phyloP scores from a whole-genome alignment of 1,140 invertebrate genomes.

The Aphis craccivora region DNA sequence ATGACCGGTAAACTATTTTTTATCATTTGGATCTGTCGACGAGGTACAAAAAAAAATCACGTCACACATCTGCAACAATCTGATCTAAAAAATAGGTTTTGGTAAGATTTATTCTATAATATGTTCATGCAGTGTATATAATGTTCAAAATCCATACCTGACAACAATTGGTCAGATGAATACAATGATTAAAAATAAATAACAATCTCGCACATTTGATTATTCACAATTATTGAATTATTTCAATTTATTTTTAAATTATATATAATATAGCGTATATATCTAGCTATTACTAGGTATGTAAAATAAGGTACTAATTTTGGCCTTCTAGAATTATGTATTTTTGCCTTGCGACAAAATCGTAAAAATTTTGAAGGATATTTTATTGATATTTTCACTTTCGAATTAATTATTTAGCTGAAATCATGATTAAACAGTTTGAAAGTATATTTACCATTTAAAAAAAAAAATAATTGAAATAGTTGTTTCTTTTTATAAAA shows the following conservation, averaged over 20 bases:
- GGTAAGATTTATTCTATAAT: neutral
- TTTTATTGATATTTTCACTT: neutral
- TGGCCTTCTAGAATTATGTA: neutral
- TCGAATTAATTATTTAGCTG: neutral
- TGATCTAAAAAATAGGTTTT: neutral
- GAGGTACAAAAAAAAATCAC: neutral
- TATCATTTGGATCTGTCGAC: neutral
- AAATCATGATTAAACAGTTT: neutral
- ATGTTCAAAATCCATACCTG: neutral
- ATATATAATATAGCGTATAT: too few relatives aligned
- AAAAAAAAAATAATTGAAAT: too few relatives aligned
- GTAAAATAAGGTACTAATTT: too few relatives aligned
- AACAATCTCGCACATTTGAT: neutral
- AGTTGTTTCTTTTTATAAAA: too few relatives aligned
- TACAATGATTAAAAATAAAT: neutral
- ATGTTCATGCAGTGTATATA: neutral
- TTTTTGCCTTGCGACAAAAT: neutral
- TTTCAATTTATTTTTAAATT: neutral
- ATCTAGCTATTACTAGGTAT: too few relatives aligned
- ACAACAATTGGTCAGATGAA: neutral
- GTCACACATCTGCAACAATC: neutral
- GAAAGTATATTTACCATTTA: neutral
- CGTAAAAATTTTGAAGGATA: neutral
- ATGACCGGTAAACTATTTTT: neutral
- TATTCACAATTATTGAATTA: neutral